phyloP scores from a whole-genome alignment of 53 echinoderm and acorn worm genomes.

The Crossaster papposus region DNA sequence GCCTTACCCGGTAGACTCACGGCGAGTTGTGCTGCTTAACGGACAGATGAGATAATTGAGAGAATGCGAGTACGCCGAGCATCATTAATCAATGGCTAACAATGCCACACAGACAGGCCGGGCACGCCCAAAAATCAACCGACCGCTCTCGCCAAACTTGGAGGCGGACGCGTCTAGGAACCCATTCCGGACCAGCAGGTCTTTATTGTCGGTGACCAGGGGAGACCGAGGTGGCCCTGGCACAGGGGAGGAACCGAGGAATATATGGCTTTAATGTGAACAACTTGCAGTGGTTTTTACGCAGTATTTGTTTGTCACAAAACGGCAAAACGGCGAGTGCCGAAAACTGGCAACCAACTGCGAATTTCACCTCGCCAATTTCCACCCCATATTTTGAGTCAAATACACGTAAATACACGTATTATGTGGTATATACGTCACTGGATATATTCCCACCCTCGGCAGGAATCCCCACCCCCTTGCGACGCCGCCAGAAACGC shows the following conservation, averaged over 20 bases:
- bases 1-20: constrained; percentile 10
- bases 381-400: constrained; percentile 11
- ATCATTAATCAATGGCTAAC: constrained; percentile 60
- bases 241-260: background rate
- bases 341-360: constrained; percentile 38
- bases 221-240: background rate
- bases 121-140: constrained; percentile 46
- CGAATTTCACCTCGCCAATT: background rate
- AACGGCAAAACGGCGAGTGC: constrained; percentile 50
- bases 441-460: constrained; percentile 24
- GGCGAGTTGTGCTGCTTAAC: constrained; percentile 5
- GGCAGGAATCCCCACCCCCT: constrained; percentile 27
- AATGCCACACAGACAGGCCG: constrained; percentile 48
- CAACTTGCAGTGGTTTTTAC: constrained; percentile 10
- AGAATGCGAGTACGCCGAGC: constrained; percentile 22
- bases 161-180: constrained; percentile 6
- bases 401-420: constrained; percentile 25
- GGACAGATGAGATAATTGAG: constrained; percentile 55
- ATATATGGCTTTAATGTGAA: constrained; percentile 1
- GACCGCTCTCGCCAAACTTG: constrained; percentile 15
- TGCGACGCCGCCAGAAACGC: constrained; percentile 16
- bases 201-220: background rate
- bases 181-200: background rate
- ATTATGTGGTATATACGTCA: constrained; percentile 22
- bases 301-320: constrained; percentile 25